A percentile compares a stretch with the other conserved stretches of the same genome.
Evolutionary conservation across 2,888 invertebrate species (phyloP).

Genomic region (Eristalinus aeneus): DNA sequence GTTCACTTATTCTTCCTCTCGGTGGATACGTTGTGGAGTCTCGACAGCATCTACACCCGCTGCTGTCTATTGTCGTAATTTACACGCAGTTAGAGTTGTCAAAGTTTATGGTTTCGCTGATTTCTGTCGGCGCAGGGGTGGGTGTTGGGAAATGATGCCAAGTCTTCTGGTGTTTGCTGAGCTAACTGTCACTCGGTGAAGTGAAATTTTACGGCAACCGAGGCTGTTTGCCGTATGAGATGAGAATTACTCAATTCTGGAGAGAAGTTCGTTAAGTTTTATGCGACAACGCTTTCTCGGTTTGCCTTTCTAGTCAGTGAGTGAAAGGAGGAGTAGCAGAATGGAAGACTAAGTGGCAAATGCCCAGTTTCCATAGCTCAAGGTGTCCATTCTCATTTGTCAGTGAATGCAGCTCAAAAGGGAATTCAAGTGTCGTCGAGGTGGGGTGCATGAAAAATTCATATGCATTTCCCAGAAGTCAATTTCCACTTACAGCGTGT

Average conservation of each 20-base stretch:
- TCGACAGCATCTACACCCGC: background rate
- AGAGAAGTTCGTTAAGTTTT: background rate
- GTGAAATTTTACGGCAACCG: background rate
- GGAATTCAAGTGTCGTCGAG: no score
- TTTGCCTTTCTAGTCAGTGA: no score
- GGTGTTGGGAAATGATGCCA: background rate
- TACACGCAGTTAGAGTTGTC: slow-evolving; percentile 61
- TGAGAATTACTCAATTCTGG: background rate
- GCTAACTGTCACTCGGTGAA: background rate
- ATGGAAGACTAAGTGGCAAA: no score
- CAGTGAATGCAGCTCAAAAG: no score
- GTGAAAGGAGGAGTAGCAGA: no score
- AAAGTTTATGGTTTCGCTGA: slow-evolving; percentile 59
- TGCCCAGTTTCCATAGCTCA: no score
- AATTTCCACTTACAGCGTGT: background rate
- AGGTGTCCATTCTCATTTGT: no score
- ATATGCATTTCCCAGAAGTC: background rate
- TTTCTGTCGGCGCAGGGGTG: background rate
- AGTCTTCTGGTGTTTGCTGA: background rate
- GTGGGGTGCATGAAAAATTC: no score
- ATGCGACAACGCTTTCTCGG: background rate
- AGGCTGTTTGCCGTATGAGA: background rate
- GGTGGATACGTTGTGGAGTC: background rate
- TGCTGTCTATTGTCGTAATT: slow-evolving; percentile 46
- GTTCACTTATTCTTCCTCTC: background rate